Evolutionary conservation across 2,113 vertebrate species (phyloP), one percentile per base, ranked within the genome.

Genomic region (Helogale parvula): DNA sequence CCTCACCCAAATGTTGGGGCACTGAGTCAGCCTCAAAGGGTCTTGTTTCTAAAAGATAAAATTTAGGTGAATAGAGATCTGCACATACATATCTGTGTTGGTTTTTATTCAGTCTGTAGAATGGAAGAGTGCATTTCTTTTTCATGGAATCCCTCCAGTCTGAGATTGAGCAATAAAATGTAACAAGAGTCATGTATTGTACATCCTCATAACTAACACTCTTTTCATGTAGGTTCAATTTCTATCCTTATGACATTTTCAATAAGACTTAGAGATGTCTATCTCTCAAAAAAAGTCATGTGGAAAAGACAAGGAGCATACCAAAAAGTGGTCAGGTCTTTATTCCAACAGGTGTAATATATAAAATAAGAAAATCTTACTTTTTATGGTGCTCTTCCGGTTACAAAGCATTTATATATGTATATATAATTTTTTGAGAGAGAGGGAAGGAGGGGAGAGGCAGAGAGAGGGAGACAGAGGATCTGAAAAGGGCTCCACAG

Each of bases 41-140:
- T 83, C n/a, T 89, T 4, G 38, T 96, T 74, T 90, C 84, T 93
- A 17, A 86, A 87, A 92, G 52, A 84, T 47, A 63, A 87, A 87
- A 33, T 29, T 60, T 23, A 72, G 17, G 5, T 89, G 85, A 38
- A 31, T 45, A 79, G 50, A 12, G 69, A 77, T 2, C 47, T 94
- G 7, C 10, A 17, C 19, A 54, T 3, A 63, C 4, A 76, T 52
- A 57, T 69, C n/a, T 66, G 16, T 91, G 29, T 31, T 63, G 31
- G 21, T 33, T 80, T 87, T 91, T 33, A 21, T n/a, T 94, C 93
- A 21, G 12, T 47, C 76, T 71, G 86, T 50, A 47, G 35, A 84
- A 63, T 38, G 88, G 33, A 91, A 57, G 35, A 80, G 21, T 57
- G 29, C 19, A 54, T 68, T 47, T 90, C 71, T 88, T 87, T 74